A percentile compares a stretch with the other conserved stretches of the same genome.
These are phyloP conservation scores for Podabrus alpinus DNA, from an alignment of 2,888 invertebrate species.

Conservation along the genomic window DNA sequence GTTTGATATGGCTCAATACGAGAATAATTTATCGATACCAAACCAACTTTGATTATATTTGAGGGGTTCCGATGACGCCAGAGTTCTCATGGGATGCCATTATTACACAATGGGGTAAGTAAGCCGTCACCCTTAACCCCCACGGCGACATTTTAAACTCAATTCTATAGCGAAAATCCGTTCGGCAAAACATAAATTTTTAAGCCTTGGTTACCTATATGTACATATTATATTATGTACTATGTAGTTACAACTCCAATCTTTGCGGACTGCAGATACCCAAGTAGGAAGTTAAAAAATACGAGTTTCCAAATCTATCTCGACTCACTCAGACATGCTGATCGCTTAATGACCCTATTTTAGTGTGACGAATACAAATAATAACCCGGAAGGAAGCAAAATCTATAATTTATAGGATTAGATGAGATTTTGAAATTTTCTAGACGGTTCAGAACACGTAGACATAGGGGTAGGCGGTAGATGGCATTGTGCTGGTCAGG, in stretches of 20 bases:
- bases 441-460: slow-evolving; percentile 17
- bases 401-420: neutral
- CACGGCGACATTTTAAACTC: neutral
- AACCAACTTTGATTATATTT: slow-evolving; percentile 9
- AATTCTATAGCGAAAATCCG: neutral
- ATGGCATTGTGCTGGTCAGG: slow-evolving; percentile 38
- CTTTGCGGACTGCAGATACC: too few relatives aligned
- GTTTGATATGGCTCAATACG: neutral
- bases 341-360: slow-evolving; percentile 1
- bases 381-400: slow-evolving; percentile 26
- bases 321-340: slow-evolving; percentile 17
- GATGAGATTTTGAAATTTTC: neutral
- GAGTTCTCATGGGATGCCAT: slow-evolving; percentile 9
- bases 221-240: too few relatives aligned
- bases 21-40: slow-evolving; percentile 4
- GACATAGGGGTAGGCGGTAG: slow-evolving; percentile 26
- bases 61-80: neutral
- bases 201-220: neutral
- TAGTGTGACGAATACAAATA: neutral
- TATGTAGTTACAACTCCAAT: too few relatives aligned
- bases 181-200: neutral
- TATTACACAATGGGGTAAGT: slow-evolving; percentile 10
- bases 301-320: neutral
- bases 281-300: too few relatives aligned
- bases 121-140: slow-evolving; percentile 11